Evolutionary conservation across 2,888 invertebrate species (phyloP).

Genomic region (Epirrhoe alternata): DNA sequence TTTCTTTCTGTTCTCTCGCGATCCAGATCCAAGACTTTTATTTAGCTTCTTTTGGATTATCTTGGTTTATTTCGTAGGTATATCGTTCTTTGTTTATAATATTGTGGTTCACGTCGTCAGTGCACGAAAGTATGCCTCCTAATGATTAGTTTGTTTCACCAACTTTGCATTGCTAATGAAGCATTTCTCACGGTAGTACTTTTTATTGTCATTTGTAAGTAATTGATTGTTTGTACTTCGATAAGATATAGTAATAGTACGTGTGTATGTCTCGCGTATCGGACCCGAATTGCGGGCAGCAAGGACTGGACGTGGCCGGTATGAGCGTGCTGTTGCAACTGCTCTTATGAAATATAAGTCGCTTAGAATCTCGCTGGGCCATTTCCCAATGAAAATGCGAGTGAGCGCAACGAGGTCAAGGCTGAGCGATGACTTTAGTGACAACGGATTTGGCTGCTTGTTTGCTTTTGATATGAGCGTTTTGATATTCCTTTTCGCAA

Average conservation of each 20-base stretch:
- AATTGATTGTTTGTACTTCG: slow-evolving; percentile 12
- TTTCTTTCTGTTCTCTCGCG: not conserved
- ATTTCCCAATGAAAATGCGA: slow-evolving; percentile 69
- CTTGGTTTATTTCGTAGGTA: not conserved
- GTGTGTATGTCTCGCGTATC: slow-evolving; percentile 58
- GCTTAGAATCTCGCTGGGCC: slow-evolving; percentile 77
- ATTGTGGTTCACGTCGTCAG: slow-evolving; percentile 9
- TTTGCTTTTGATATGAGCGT: slow-evolving; percentile 48
- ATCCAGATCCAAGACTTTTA: not conserved
- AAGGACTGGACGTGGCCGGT: slow-evolving; percentile 15
- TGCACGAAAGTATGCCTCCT: slow-evolving; percentile 5
- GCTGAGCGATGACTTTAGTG: slow-evolving; percentile 70
- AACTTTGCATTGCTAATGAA: slow-evolving; percentile 20
- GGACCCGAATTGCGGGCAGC: slow-evolving; percentile 44
- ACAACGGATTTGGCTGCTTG: slow-evolving; percentile 36
- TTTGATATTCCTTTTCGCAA: slow-evolving; percentile 17
- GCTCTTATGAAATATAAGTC: slow-evolving; percentile 78
- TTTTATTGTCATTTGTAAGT: slow-evolving; percentile 4
- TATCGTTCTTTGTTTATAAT: not conserved
- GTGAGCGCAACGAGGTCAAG: slow-evolving; percentile 82
- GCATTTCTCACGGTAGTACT: slow-evolving; percentile 14
- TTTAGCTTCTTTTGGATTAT: not conserved
- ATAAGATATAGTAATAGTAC: slow-evolving; percentile 15
- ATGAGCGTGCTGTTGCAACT: slow-evolving; percentile 57
- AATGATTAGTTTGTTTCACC: slow-evolving; percentile 27